phyloP scores from a whole-genome alignment of 2,888 invertebrate species.

The Lamellibrachia satsuma region DNA sequence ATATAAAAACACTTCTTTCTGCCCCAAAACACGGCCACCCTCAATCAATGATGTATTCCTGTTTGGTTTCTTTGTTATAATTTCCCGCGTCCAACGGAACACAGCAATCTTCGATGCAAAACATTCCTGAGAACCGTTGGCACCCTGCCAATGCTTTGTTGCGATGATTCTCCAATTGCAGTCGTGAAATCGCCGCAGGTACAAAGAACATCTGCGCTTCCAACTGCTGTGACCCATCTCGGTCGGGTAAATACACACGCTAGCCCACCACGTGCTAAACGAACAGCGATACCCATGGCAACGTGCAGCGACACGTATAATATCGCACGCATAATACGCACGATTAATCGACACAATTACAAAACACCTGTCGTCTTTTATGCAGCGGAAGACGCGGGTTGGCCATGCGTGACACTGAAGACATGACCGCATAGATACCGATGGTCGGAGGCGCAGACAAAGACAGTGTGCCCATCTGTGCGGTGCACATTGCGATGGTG shows the following conservation, averaged over 20 bases:
- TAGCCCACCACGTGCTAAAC: background rate
- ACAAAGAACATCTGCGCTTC: background rate
- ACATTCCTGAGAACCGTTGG: background rate
- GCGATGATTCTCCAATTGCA: slow-evolving; percentile 12
- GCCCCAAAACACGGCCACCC: background rate
- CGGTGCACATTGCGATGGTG: background rate
- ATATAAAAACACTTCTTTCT: background rate
- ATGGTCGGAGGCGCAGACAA: background rate
- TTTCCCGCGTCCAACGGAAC: background rate
- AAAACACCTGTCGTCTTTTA: slow-evolving; percentile 17
- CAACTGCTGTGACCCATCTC: background rate
- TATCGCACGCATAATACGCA: background rate
- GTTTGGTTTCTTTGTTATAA: background rate
- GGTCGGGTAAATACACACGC: background rate
- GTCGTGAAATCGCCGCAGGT: background rate
- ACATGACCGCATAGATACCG: background rate
- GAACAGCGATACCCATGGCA: background rate
- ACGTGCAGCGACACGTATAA: background rate
- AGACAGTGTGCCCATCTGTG: background rate
- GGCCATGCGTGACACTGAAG: background rate
- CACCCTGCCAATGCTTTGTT: background rate
- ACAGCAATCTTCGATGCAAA: background rate
- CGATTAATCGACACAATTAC: slow-evolving; percentile 5
- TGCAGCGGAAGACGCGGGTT: background rate
- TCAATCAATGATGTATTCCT: background rate